phyloP scores from a whole-genome alignment of 2,113 vertebrate genomes.

The Ageneiosus marmoratus region DNA sequence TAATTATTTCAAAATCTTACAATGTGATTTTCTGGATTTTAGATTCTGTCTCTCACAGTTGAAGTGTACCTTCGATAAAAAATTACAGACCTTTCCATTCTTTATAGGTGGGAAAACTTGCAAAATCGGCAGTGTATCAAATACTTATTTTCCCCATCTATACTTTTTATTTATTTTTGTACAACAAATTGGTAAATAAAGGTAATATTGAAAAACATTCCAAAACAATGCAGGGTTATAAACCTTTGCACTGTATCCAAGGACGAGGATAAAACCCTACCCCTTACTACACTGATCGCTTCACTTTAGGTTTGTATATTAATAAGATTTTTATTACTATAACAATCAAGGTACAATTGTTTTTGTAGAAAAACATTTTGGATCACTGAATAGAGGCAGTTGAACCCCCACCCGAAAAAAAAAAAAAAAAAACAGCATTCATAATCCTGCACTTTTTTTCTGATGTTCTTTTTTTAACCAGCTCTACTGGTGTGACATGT shows the following conservation, averaged over 20 bases:
- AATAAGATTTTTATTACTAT: not conserved
- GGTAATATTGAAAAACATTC: not conserved
- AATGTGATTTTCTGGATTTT: too few species aligned
- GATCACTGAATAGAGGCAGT: not conserved
- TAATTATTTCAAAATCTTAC: too few species aligned
- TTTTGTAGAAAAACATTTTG: not conserved
- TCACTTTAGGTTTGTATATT: not conserved
- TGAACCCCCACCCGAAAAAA: too few species aligned
- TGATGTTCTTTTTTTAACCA: slow-evolving; percentile 20
- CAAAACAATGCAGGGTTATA: not conserved
- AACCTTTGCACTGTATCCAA: not conserved
- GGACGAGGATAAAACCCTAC: not conserved
- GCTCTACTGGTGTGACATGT: slow-evolving; percentile 20
- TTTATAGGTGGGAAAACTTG: too few species aligned
- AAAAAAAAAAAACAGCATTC: not conserved
- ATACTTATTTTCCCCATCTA: too few species aligned
- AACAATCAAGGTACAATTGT: not conserved
- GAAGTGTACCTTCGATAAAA: too few species aligned
- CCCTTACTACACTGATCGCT: not conserved
- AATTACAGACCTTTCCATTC: too few species aligned
- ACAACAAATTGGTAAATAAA: not conserved
- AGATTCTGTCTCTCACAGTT: too few species aligned
- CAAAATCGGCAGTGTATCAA: too few species aligned
- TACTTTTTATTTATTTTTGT: too few species aligned
- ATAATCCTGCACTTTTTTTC: slow-evolving; percentile 29